A percentile compares a stretch with the other conserved stretches of the same genome.
These are phyloP conservation scores for Pagrus major DNA, from an alignment of 2,113 vertebrate species.

Conservation along the genomic window DNA sequence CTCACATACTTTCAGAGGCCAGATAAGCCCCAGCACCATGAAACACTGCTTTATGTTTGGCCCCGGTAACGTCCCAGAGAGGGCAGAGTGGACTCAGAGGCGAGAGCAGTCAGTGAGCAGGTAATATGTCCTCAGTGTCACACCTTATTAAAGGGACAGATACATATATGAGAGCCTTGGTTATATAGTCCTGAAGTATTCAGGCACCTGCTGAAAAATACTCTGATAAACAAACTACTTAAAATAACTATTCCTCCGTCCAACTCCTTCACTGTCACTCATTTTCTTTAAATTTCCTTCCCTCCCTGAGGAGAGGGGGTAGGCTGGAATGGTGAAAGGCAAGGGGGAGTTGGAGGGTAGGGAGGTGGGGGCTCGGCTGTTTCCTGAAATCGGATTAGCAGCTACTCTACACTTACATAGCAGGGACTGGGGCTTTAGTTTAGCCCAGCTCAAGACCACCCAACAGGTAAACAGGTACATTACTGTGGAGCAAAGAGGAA, in stretches of 20 bases:
- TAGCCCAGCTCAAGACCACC: conserved; percentile 85
- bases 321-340: conserved; percentile 70
- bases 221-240: conserved; percentile 44
- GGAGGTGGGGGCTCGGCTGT: conserved; percentile 80
- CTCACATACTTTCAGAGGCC: conserved; percentile 95
- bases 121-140: conserved; percentile 86
- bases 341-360: conserved; percentile 40
- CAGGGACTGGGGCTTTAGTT: conserved; percentile 83
- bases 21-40: conserved; percentile 91
- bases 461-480: conserved; percentile 88
- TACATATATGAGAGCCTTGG: conserved; percentile 82
- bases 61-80: conserved; percentile 84
- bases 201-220: conserved; percentile 86
- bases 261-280: conserved; percentile 43
- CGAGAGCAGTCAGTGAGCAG: conserved; percentile 83
- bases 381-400: conserved; percentile 89
- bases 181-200: conserved; percentile 85
- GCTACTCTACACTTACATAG: conserved; percentile 87
- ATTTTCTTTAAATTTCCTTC: conserved; percentile 54
- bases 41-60: conserved; percentile 93
- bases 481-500: conserved; percentile 71
- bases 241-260: conserved; percentile 44
- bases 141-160: conserved; percentile 86
- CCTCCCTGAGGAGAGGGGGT: conserved; percentile 73
- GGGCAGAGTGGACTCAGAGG: conserved; percentile 83